Evolutionary conservation across 2,113 vertebrate genomes (phyloP).

Genomic region (Antechinus flavipes): DNA sequence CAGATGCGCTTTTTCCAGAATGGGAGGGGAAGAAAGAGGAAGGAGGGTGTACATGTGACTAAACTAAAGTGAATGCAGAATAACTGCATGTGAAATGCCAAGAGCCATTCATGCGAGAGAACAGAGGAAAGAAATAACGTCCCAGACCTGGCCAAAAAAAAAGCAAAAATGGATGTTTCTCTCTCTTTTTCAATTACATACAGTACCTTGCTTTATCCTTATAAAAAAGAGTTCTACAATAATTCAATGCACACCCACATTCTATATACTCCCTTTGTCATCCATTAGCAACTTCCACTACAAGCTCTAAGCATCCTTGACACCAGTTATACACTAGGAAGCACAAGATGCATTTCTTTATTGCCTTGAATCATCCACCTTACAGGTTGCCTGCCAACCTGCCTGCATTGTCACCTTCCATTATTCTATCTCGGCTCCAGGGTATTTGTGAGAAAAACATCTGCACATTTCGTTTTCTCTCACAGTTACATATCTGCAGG

Average conservation of each 20-base stretch:
- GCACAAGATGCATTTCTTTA: slow-evolving; percentile 21
- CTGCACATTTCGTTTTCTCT: slow-evolving; percentile 12
- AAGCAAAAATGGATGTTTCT: slow-evolving; percentile 64
- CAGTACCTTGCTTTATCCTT: slow-evolving; percentile 41
- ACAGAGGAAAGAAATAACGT: slow-evolving; percentile 1
- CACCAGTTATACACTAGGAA: background rate
- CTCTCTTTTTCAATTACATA: slow-evolving; percentile 54
- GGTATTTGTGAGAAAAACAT: slow-evolving; percentile 16
- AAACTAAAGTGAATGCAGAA: slow-evolving; percentile 61
- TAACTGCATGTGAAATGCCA: slow-evolving; percentile 41
- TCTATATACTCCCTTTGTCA: slow-evolving; percentile 43
- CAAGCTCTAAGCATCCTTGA: slow-evolving; percentile 37
- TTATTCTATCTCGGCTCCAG: slow-evolving; percentile 25
- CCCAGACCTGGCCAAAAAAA: background rate
- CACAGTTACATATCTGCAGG: background rate
- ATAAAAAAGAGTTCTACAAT: slow-evolving; percentile 46
- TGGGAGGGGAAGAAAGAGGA: slow-evolving; percentile 64
- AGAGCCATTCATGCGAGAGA: background rate
- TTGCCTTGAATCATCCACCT: background rate
- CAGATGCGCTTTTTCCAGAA: slow-evolving; percentile 76
- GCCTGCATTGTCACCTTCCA: slow-evolving; percentile 18
- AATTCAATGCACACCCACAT: slow-evolving; percentile 59
- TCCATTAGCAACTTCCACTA: background rate
- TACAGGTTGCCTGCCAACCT: background rate
- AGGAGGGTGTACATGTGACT: slow-evolving; percentile 32